phyloP scores from a whole-genome alignment of 2,888 invertebrate species.

The Philereme vetulata region DNA sequence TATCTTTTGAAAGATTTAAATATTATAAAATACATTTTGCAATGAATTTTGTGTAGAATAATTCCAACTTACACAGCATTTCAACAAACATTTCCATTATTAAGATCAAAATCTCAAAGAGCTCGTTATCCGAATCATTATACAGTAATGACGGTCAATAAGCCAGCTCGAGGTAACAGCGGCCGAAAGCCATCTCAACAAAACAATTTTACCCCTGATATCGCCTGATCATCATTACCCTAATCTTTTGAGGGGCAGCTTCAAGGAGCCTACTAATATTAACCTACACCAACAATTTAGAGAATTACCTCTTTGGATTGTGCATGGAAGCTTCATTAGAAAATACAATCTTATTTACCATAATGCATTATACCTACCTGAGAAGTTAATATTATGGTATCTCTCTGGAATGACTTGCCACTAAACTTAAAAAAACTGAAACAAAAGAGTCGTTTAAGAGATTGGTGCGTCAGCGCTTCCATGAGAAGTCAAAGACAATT shows the following conservation, averaged over 20 bases:
- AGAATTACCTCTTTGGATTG: slow-evolving; percentile 3
- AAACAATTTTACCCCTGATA: slow-evolving; percentile 24
- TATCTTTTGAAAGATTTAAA: too few relatives aligned
- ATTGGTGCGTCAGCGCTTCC: too few relatives aligned
- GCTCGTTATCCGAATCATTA: slow-evolving; percentile 14
- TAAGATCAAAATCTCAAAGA: slow-evolving; percentile 5
- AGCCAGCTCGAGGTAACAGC: slow-evolving; percentile 18
- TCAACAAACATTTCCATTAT: neutral
- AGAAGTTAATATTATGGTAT: too few relatives aligned
- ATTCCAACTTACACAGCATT: neutral
- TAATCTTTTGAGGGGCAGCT: slow-evolving; percentile 11
- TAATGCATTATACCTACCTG: too few relatives aligned
- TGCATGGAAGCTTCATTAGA: neutral
- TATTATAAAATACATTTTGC: too few relatives aligned
- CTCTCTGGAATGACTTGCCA: too few relatives aligned
- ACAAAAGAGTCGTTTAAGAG: too few relatives aligned
- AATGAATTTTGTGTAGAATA: too few relatives aligned
- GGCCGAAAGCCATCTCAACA: slow-evolving; percentile 26
- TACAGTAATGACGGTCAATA: slow-evolving; percentile 29
- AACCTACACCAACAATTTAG: slow-evolving; percentile 2
- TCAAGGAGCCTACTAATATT: neutral
- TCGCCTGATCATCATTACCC: slow-evolving; percentile 18
- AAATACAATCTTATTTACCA: too few relatives aligned
- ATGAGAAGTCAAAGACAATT: too few relatives aligned
- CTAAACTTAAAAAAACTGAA: too few relatives aligned